Base-by-base conservation (phyloP, 1,140 invertebrate species). In the Leguminivora glycinivorella region DNA sequence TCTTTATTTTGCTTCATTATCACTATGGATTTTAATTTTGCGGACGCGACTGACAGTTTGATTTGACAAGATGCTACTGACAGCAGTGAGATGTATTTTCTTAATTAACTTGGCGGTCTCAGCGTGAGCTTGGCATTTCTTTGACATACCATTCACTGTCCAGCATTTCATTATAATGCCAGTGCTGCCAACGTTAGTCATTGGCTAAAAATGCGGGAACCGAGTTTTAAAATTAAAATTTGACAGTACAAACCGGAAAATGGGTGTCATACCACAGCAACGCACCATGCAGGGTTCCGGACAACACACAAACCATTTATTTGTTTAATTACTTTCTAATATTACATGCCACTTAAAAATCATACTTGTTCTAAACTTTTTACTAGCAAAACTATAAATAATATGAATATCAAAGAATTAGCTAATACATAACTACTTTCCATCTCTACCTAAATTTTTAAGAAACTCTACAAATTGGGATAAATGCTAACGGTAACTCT, bases 1-100 rank as follows among this genome's bases (percentile, higher is more conserved):
- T 63, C 58, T 29, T 29, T 63, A 63, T 63, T 63, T 63, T 63
- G 58, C 26, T 63, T 63, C 58, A 29, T 31, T 63, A 63, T 63
- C 58, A 63, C 25, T 63, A 63, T 63, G 29, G 58, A 63, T 63
- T 63, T 63, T 29, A 63, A 60, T 31, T 34, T 63, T 63, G 58
- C 58, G 24, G 26, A 63, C 19, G n/a, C 58, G 58, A 63, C 26
- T 63, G 58, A 63, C 58, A 31, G 58, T 34, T 29, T 29, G 25
- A 17, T n/a, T n/a, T 25, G 25, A 60, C 56, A 25, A 26, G 4
- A 58, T 58, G 17, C 31, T 31, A 10, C 10, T 38, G 58, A 63
- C 58, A 63, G 26, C 6, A 3, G 17, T 0, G 25, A 63, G 58
- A 17, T 31, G 58, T 63, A 63, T 63, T 63, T 63, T 63, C 25